Evolutionary conservation across 2,797 vertebrate species (phyloP).

Genomic region (Mionectes olivaceus): DNA sequence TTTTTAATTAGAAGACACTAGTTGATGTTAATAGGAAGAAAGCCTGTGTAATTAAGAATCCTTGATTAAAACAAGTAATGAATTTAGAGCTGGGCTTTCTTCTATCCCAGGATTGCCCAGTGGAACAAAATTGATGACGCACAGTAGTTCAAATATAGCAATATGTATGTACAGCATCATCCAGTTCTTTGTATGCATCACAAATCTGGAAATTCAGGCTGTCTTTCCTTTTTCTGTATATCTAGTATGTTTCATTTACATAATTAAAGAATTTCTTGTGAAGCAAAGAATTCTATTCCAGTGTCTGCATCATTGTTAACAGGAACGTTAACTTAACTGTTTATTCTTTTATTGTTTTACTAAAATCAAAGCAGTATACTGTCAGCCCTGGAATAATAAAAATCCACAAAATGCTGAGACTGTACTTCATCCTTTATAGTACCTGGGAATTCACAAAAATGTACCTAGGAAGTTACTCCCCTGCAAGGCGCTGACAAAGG

Average conservation of each 20-base stretch:
- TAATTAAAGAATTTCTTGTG: not conserved
- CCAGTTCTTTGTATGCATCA: not conserved
- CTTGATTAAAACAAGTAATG: constrained; percentile 56
- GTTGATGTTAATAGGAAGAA: constrained; percentile 26
- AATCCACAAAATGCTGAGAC: not conserved
- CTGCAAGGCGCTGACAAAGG: not conserved
- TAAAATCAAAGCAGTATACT: not conserved
- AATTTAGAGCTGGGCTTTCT: constrained; percentile 25
- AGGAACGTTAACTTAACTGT: not conserved
- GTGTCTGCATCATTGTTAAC: not conserved
- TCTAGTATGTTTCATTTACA: not conserved
- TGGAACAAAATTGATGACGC: constrained; percentile 38
- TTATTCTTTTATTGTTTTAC: not conserved
- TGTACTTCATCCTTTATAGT: not conserved
- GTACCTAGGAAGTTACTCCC: not conserved
- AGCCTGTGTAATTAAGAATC: constrained; percentile 30
- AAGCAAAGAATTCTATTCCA: not conserved
- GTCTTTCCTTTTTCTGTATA: not conserved
- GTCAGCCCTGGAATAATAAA: not conserved
- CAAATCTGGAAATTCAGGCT: not conserved
- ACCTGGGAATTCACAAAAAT: not conserved
- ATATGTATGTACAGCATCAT: constrained; percentile 8
- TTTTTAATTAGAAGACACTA: constrained; percentile 50
- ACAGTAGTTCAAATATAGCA: constrained; percentile 30
- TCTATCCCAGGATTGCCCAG: constrained; percentile 17